Conservation (phyloP, 92 coral and sea anemone genomes). For the Parazoanthus darwini region DNA sequence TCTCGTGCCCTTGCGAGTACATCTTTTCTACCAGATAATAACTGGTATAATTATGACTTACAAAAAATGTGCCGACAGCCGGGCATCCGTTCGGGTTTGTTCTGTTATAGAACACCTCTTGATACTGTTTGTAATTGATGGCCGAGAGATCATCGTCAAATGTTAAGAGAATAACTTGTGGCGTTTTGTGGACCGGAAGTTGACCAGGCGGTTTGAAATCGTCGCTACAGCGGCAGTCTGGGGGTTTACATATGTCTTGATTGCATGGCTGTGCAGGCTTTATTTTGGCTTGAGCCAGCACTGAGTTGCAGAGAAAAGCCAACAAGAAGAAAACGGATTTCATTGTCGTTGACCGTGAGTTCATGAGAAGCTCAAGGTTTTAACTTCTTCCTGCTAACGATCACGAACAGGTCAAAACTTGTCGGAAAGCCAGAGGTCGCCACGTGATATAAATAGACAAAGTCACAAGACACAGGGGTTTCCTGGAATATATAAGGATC, state of each 20-base stretch:
- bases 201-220: constrained; percentile 72
- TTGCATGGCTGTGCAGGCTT: constrained; percentile 78
- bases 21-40: constrained; percentile 68
- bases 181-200: constrained; percentile 56
- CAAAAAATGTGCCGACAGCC: constrained; percentile 71
- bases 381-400: not conserved
- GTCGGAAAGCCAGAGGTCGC: not conserved
- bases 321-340: not conserved
- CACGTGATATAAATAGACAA: no score
- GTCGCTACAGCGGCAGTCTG: constrained; percentile 80
- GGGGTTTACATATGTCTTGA: constrained; percentile 56
- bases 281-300: not conserved
- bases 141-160: constrained; percentile 71
- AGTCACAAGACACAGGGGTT: no score
- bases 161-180: constrained; percentile 72
- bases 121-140: constrained; percentile 60
- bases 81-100: constrained; percentile 81
- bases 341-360: not conserved
- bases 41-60: constrained; percentile 73
- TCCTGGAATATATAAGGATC: no score
- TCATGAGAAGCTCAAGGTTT: not conserved
- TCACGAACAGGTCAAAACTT: no score
- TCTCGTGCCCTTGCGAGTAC: constrained; percentile 74
- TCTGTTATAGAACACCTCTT: constrained; percentile 58
- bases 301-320: not conserved